Conservation (phyloP, 2,113 vertebrate species). For the Clupea harengus region DNA sequence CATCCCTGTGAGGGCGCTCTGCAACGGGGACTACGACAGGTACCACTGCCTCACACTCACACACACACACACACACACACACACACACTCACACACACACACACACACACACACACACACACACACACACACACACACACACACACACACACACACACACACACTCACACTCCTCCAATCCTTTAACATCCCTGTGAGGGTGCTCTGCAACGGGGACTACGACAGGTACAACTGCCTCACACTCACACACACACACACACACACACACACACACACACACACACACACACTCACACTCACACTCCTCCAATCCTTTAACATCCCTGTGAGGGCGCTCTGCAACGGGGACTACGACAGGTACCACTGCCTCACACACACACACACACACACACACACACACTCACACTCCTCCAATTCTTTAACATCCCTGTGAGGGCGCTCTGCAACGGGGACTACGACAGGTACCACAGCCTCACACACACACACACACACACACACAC, state of each 20-base stretch:
- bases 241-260: too few species aligned
- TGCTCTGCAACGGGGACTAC: constrained; percentile 50
- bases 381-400: too few species aligned
- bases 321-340: constrained; percentile 50
- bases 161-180: too few species aligned
- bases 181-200: constrained; percentile 48
- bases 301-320: constrained; percentile 40
- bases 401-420: constrained; percentile 33
- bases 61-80: too few species aligned
- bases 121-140: too few species aligned
- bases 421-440: constrained; percentile 49
- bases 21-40: constrained; percentile 51
- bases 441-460: constrained; percentile 50
- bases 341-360: constrained; percentile 52
- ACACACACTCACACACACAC: too few species aligned
- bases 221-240: constrained; percentile 36
- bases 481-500: too few species aligned
- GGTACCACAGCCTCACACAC: constrained; percentile 29
- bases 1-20: constrained; percentile 50
- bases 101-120: too few species aligned
- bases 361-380: background rate
- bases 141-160: too few species aligned
- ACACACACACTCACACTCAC: too few species aligned
- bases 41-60: background rate
- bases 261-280: too few species aligned